Percentiles rank a stretch among this genome's conserved stretches.
phyloP scores from a whole-genome alignment of 2,797 vertebrate genomes.

The Lophius americanus region DNA sequence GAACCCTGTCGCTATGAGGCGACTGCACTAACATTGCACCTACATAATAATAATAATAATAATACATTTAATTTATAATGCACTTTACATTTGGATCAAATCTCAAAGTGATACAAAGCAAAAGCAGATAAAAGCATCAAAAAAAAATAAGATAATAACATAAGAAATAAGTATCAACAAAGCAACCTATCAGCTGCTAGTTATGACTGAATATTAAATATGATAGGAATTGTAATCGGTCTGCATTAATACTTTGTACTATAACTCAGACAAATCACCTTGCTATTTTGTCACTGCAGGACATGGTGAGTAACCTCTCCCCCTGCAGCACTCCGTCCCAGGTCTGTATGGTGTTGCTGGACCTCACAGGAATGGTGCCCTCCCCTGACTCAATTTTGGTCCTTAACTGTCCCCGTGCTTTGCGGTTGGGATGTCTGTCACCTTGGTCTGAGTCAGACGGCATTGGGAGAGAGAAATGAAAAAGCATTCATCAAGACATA shows the following conservation, averaged over 20 bases:
- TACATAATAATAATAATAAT: too few species aligned
- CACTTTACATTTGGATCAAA: too few species aligned
- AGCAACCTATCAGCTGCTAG: not conserved
- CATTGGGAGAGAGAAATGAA: not conserved
- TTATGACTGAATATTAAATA: not conserved
- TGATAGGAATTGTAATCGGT: not conserved
- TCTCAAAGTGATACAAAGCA: too few species aligned
- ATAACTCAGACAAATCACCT: conserved; percentile 76
- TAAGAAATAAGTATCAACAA: not conserved
- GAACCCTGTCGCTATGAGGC: too few species aligned
- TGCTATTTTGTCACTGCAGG: conserved; percentile 98
- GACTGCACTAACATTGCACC: too few species aligned
- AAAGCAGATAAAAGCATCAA: too few species aligned
- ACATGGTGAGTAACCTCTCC: conserved; percentile 96
- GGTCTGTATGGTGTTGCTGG: conserved; percentile 94
- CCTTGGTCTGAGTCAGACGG: conserved; percentile 85
- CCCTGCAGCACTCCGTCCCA: conserved; percentile 97
- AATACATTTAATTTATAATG: too few species aligned
- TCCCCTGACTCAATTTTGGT: conserved; percentile 98
- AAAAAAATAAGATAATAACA: too few species aligned
- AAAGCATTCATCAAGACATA: not conserved
- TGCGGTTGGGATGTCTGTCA: conserved; percentile 95
- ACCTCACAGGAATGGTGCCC: conserved; percentile 94
- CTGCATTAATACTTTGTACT: not conserved
- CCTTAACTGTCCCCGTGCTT: conserved; percentile 93